Evolutionary conservation across 1,140 invertebrate species (phyloP).

Genomic region (Colletes gigas): DNA sequence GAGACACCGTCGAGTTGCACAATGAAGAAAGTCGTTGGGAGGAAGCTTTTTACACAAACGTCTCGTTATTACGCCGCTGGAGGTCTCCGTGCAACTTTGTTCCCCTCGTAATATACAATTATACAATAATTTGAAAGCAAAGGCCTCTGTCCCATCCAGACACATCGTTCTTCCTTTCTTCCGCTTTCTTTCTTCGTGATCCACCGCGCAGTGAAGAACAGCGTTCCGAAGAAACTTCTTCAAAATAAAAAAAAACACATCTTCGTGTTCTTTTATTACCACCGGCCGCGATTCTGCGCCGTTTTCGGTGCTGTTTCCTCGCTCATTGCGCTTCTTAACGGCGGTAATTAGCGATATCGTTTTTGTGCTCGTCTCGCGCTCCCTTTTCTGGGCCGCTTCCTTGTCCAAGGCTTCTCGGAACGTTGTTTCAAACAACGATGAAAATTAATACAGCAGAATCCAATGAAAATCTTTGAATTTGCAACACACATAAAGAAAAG

Average conservation of each 20-base stretch:
- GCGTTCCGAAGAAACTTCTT: conserved; percentile 5
- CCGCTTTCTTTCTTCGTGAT: conserved; percentile 9
- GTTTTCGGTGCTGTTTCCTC: conserved; percentile 31
- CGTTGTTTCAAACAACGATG: too few relatives aligned
- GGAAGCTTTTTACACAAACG: conserved; percentile 70
- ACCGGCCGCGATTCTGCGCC: conserved; percentile 1
- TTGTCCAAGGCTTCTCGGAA: not conserved
- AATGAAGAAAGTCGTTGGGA: conserved; percentile 23
- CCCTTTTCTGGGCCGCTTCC: not conserved
- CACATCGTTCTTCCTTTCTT: conserved; percentile 30
- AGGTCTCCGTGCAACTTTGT: conserved; percentile 70
- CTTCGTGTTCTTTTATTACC: conserved; percentile 21
- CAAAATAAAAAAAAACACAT: conserved; percentile 14
- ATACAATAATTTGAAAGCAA: conserved; percentile 77
- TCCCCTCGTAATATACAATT: conserved; percentile 75
- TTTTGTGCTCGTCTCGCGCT: not conserved
- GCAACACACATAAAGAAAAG: too few relatives aligned
- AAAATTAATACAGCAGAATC: too few relatives aligned
- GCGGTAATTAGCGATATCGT: conserved; percentile 42
- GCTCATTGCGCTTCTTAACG: conserved; percentile 34
- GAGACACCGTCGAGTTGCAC: conserved; percentile 27
- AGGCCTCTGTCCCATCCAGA: conserved; percentile 43
- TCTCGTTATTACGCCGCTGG: conserved; percentile 72
- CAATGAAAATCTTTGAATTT: too few relatives aligned
- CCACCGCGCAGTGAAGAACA: not conserved